Conservation (phyloP, 1,140 invertebrate species). For the Armadillidium nasatum region DNA sequence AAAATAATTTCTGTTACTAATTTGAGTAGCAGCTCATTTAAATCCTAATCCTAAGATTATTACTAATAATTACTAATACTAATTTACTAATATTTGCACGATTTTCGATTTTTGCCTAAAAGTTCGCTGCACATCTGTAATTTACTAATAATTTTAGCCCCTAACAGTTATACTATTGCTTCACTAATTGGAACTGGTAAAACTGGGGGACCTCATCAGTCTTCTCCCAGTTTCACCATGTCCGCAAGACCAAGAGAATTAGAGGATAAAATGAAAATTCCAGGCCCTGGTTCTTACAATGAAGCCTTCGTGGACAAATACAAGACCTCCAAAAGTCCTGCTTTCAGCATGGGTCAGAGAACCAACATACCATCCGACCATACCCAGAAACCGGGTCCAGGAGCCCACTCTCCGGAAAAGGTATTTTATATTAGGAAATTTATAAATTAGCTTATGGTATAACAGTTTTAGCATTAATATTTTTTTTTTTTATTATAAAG, state of each 20-base stretch:
- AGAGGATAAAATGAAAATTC: conserved; percentile 24
- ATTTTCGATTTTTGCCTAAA: too few relatives aligned
- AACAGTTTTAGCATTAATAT: too few relatives aligned
- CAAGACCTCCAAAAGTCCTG: conserved; percentile 56
- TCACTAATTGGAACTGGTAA: conserved; percentile 24
- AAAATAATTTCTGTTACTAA: too few relatives aligned
- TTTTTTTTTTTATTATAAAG: too few relatives aligned
- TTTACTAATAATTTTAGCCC: background rate
- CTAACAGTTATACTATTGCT: conserved; percentile 24
- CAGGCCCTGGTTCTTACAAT: conserved; percentile 29
- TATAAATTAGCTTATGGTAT: background rate
- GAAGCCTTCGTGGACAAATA: conserved; percentile 52
- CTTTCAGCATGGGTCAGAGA: conserved; percentile 25
- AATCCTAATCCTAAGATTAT: too few relatives aligned
- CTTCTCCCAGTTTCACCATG: conserved; percentile 24
- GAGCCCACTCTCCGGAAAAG: conserved; percentile 29
- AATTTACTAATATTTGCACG: too few relatives aligned
- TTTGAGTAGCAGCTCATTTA: too few relatives aligned
- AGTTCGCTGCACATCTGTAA: too few relatives aligned
- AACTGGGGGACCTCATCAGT: conserved; percentile 12
- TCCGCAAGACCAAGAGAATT: background rate
- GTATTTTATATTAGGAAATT: conserved; percentile 8
- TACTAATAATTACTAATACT: too few relatives aligned
- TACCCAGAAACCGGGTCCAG: conserved; percentile 24
- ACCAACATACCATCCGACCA: conserved; percentile 17